phyloP scores from a whole-genome alignment of 2,113 vertebrate genomes.

The Eupsittula cactorum region DNA sequence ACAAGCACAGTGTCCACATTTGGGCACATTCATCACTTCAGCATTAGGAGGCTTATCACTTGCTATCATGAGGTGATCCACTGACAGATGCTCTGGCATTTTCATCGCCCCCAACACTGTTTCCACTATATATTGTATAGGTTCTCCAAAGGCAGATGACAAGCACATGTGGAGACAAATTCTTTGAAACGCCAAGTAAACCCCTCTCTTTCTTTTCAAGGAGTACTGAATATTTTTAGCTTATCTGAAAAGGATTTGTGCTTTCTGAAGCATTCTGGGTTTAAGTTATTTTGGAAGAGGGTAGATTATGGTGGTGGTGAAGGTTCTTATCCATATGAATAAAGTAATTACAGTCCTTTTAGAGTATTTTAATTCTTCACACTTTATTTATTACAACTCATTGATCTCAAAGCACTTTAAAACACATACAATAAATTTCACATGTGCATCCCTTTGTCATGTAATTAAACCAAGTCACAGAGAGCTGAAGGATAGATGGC shows the following conservation, averaged over 20 bases:
- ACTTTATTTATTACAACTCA: neutral
- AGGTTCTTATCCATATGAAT: neutral
- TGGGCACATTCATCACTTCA: slow-evolving; percentile 25
- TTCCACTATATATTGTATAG: slow-evolving; percentile 44
- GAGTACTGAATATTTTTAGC: neutral
- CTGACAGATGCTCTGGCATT: slow-evolving; percentile 24
- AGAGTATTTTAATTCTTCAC: neutral
- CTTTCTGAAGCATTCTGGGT: neutral
- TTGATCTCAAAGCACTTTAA: neutral
- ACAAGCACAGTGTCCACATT: slow-evolving; percentile 18
- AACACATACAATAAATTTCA: slow-evolving; percentile 1
- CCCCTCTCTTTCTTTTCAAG: neutral
- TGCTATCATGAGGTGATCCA: slow-evolving; percentile 51
- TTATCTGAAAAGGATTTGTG: neutral
- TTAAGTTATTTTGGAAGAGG: neutral
- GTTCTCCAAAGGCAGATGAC: slow-evolving; percentile 43
- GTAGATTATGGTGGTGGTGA: neutral
- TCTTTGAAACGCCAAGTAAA: slow-evolving; percentile 3
- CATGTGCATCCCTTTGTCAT: neutral
- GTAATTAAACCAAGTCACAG: neutral
- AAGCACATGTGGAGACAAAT: slow-evolving; percentile 36
- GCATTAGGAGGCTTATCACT: slow-evolving; percentile 55
- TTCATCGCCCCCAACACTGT: neutral
- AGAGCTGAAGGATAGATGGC: neutral
- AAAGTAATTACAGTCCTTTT: neutral